Evolutionary conservation across 92 coral and sea anemone genomes (phyloP), one percentile per base, ranked within the genome.

Genomic region (Epizoanthus fatuus): DNA sequence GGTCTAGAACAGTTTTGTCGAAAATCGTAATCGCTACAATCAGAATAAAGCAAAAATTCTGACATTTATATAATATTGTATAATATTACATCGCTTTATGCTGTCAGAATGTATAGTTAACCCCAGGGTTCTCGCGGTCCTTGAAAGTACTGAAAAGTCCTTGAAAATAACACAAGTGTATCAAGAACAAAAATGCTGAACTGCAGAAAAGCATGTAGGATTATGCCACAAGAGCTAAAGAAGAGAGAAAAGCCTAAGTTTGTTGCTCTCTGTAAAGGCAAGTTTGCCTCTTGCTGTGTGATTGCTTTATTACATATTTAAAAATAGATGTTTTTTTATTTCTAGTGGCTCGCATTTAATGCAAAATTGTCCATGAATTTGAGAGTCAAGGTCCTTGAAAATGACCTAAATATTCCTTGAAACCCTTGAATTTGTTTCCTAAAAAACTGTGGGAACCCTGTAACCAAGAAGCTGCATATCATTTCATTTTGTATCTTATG

Each of bases 401-500:
- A 15, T 55, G 60, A 55, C 16, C 60, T 55, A 55, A 55, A 0
- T 55, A 55, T 55, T 55, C 16, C 60, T 55, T 55, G 60, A 55
- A 55, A 55, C 17, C 63, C 20, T 56, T 56, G 63, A 56, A 56
- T 56, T 56, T 56, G 63, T 56, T 20, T 56, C 63, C 22, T 15
- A n/a, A 56, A 56, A 56, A 56, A 56, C 63, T 56, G 63, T 20
- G 63, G 63, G 63, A 56, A 56, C 63, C 63, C 63, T 56, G 63
- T 56, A 14, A 14, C 20, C 35, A 29, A 29, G 35, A 29, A 29
- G 35, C 35, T 29, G 35, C 35, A 29, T 29, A 29, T 29, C 35
- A 29, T 29, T 29, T 29, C 35, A 29, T 29, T 22, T 22, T 22
- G 25, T 22, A 22, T 22, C 25, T 22, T 29, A 29, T 29, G 35